These are phyloP conservation scores for Lucilia cuprina DNA, from an alignment of 1,140 invertebrate species.

Conservation along the genomic window DNA sequence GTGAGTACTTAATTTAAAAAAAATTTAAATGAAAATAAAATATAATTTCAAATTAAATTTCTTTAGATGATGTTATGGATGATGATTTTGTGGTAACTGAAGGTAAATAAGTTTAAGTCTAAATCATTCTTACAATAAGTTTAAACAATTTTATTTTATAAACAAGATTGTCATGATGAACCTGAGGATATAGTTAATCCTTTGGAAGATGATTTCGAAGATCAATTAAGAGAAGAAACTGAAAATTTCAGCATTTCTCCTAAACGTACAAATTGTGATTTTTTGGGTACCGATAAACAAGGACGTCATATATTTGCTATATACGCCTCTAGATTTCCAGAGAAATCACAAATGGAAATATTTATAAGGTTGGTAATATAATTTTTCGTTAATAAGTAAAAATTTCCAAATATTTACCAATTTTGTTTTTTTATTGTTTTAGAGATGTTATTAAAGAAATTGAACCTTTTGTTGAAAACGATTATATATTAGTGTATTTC, in stretches of 20 bases:
- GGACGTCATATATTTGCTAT: conserved; percentile 95
- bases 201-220: conserved; percentile 60
- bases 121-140: not conserved
- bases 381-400: too few species aligned
- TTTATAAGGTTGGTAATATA: conserved; percentile 48
- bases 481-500: conserved; percentile 99
- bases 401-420: too few species aligned
- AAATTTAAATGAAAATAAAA: conserved; percentile 32
- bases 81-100: conserved; percentile 58
- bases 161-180: conserved; percentile 50
- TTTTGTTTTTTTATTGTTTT: conserved; percentile 46
- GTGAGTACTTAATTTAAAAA: conserved; percentile 45
- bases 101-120: conserved; percentile 44
- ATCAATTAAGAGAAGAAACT: conserved; percentile 55
- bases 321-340: conserved; percentile 92
- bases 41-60: conserved; percentile 30
- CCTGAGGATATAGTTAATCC: conserved; percentile 53
- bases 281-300: conserved; percentile 63
- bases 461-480: conserved; percentile 98
- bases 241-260: conserved; percentile 31
- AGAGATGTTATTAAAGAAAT: conserved; percentile 95
- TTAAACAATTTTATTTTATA: not conserved
- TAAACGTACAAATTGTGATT: conserved; percentile 54
- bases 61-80: conserved; percentile 60
- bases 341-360: conserved; percentile 65